Evolutionary conservation across 1,140 invertebrate species (phyloP).

Genomic region (Nasonia giraulti): DNA sequence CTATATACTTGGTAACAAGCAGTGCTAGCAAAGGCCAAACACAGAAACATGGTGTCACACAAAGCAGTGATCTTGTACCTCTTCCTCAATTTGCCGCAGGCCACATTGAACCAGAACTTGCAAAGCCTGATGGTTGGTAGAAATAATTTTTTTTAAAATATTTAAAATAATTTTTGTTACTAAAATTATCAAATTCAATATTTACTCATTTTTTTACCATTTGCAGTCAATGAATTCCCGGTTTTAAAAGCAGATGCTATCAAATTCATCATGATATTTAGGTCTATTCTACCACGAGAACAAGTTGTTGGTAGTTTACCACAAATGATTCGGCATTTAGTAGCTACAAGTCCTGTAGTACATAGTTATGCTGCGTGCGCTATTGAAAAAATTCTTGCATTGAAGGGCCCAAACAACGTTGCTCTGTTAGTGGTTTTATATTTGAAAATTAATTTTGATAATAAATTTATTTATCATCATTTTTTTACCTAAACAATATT

Average conservation of each 20-base stretch:
- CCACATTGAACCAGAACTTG: conserved; percentile 91
- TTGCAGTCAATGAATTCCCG: conserved; percentile 87
- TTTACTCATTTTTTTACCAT: conserved; percentile 54
- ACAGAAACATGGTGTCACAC: conserved; percentile 91
- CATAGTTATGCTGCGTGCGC: conserved; percentile 95
- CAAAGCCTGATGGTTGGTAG: conserved; percentile 78
- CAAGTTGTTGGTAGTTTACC: conserved; percentile 85
- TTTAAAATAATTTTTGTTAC: background rate
- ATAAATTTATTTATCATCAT: conserved; percentile 33
- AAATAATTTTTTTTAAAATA: background rate
- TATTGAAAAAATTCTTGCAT: conserved; percentile 91
- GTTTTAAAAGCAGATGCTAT: conserved; percentile 96
- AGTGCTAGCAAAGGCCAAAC: conserved; percentile 94
- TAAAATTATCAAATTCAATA: conserved; percentile 13
- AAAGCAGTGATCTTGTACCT: conserved; percentile 91
- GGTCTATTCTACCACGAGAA: conserved; percentile 89
- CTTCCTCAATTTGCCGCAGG: conserved; percentile 89
- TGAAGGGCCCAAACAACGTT: conserved; percentile 77
- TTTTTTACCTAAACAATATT: conserved; percentile 43
- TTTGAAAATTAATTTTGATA: conserved; percentile 38
- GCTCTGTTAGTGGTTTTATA: conserved; percentile 73
- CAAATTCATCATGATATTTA: conserved; percentile 97
- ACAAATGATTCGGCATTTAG: conserved; percentile 83
- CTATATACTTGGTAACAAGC: conserved; percentile 96
- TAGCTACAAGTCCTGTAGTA: conserved; percentile 87